Evolutionary conservation across 2,797 vertebrate genomes (phyloP), one percentile per base, ranked within the genome.

Genomic region (Adelosebastes latens): DNA sequence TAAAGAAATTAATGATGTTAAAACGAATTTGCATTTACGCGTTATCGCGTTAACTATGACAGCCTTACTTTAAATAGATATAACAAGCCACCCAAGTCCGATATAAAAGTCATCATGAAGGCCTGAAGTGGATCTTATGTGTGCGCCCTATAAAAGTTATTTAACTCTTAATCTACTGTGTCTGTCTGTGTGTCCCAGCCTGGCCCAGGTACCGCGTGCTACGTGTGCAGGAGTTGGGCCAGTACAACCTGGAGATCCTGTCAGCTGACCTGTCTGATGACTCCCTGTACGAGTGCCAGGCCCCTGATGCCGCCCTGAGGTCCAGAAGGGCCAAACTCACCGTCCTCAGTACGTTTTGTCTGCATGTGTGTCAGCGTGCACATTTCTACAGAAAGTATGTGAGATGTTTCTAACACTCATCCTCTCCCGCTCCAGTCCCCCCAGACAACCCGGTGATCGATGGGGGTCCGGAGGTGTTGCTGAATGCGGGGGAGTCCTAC

Each of bases 171-270:
- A 6, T 60, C 4, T 67, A 1, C 53, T 29, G 1, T 52, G 14
- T 81, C 3, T 87, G 25, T 84, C 0, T 83, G 25, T 90, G 25
- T 87, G 63, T 74, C 20, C 13, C 90, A 98, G 97, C 97, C 39
- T 99, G 98, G 98, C 98, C 98, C 0, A 94, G 98, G 82, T 99
- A 99, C 93, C 95, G 96, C 0, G 94, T 99, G 55, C 86, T 98
- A 78, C 97, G 97, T 13, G 94, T 96, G 27, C 95, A 96, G 0
- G 97, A 98, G 6, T 84, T 97, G 7, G 98, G 98, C 0, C 97
- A 98, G 86, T 98, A 97, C 95, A 98, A 99, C 95, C 92, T 99
- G 96, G 97, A 99, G 96, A 97, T 99, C 89, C 94, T 94, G 2
- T 95, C 96, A 0, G 97, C 98, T 0, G 97, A 98, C 60, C 96